Evolutionary conservation across 2,888 invertebrate genomes (phyloP).

Genomic region (Chymomyza procnemis): DNA sequence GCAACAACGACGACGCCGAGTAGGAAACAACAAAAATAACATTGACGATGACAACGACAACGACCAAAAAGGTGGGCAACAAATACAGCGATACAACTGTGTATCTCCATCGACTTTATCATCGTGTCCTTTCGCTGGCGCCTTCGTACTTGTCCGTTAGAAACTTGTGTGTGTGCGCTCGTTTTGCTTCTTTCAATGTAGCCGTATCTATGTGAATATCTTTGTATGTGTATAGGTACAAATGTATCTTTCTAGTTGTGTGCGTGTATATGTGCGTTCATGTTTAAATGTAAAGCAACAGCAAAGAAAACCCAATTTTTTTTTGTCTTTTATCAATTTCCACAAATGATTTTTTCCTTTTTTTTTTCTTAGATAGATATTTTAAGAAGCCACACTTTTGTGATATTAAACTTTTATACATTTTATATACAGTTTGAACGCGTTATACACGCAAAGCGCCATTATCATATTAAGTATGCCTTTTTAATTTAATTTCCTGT

Average conservation of each 20-base stretch:
- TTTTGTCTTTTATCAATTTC: background rate
- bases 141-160: slow-evolving; percentile 35
- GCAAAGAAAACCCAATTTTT: slow-evolving; percentile 23
- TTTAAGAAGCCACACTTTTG: slow-evolving; percentile 11
- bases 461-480: background rate
- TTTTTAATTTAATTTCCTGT: slow-evolving; percentile 48
- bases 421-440: background rate
- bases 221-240: slow-evolving; percentile 14
- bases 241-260: slow-evolving; percentile 46
- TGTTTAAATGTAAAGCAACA: slow-evolving; percentile 28
- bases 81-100: slow-evolving; percentile 46
- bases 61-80: background rate
- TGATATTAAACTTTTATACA: slow-evolving; percentile 26
- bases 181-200: slow-evolving; percentile 53
- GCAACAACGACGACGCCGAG: slow-evolving; percentile 26
- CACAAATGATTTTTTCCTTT: slow-evolving; percentile 5
- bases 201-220: slow-evolving; percentile 32
- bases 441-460: background rate
- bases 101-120: slow-evolving; percentile 71
- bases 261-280: slow-evolving; percentile 20
- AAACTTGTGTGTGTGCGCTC: slow-evolving; percentile 50
- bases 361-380: slow-evolving; percentile 6
- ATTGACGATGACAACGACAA: slow-evolving; percentile 59
- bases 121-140: slow-evolving; percentile 55
- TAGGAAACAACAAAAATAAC: slow-evolving; percentile 70